Conservation (phyloP, 1,140 invertebrate genomes). For the Drosophila grimshawi region DNA sequence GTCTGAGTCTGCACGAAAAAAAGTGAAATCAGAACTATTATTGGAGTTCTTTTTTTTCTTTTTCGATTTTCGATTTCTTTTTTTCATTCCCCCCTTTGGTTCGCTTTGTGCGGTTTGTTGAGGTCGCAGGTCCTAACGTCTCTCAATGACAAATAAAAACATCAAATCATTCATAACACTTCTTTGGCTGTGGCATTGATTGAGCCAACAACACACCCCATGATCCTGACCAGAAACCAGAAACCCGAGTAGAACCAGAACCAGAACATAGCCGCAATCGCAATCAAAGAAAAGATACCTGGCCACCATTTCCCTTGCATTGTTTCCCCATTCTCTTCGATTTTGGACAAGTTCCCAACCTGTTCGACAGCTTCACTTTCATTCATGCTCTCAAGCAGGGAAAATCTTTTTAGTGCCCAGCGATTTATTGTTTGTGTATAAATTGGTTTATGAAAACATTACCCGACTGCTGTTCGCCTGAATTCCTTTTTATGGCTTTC, state of each 20-base stretch:
- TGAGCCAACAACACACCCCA: constrained; percentile 71
- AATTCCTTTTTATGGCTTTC: constrained; percentile 44
- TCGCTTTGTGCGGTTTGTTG: constrained; percentile 72
- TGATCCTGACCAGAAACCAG: constrained; percentile 58
- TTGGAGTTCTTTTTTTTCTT: constrained; percentile 55
- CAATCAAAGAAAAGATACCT: constrained; percentile 32
- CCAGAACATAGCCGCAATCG: constrained; percentile 17
- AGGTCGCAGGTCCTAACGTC: constrained; percentile 41
- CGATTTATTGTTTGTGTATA: constrained; percentile 57
- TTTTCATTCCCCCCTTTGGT: neutral
- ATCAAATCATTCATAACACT: constrained; percentile 82
- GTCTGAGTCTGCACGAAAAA: constrained; percentile 48
- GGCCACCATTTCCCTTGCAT: constrained; percentile 65
- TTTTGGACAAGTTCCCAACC: constrained; percentile 23
- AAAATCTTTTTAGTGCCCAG: constrained; percentile 33
- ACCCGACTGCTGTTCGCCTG: constrained; percentile 57
- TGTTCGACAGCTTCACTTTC: constrained; percentile 68
- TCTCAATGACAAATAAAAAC: constrained; percentile 70
- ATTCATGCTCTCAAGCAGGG: constrained; percentile 38
- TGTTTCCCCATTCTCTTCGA: constrained; percentile 32
- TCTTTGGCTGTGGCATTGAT: constrained; percentile 77
- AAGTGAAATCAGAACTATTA: constrained; percentile 77
- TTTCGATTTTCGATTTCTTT: constrained; percentile 2
- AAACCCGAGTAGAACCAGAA: constrained; percentile 10
- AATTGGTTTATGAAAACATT: constrained; percentile 76